Evolutionary conservation across 2,888 invertebrate genomes (phyloP).

Genomic region (Magallana nippona): DNA sequence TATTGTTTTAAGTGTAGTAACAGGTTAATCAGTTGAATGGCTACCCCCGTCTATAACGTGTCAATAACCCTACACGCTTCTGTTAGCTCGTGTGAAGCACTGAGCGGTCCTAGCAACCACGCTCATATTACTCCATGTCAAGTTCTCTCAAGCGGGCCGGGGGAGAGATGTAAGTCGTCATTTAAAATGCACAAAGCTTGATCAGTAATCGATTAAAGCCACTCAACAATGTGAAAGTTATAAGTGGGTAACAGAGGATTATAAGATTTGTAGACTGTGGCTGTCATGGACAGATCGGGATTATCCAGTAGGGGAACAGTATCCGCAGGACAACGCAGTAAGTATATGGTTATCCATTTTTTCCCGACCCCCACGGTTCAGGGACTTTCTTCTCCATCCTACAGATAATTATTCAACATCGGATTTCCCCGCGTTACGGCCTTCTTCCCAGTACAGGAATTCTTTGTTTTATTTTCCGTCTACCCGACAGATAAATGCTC

Average conservation of each 20-base stretch:
- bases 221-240: background rate
- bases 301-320: slow-evolving; percentile 34
- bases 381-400: too few species aligned
- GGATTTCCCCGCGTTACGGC: too few species aligned
- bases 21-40: slow-evolving; percentile 23
- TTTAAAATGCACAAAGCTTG: slow-evolving; percentile 27
- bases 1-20: slow-evolving; percentile 25
- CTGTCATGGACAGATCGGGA: slow-evolving; percentile 35
- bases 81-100: background rate
- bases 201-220: slow-evolving; percentile 12
- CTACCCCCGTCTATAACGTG: background rate
- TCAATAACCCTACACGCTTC: slow-evolving; percentile 4
- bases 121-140: background rate
- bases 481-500: too few species aligned
- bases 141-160: background rate
- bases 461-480: too few species aligned
- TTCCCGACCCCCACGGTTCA: too few species aligned
- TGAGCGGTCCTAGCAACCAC: slow-evolving; percentile 24
- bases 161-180: slow-evolving; percentile 22
- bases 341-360: background rate
- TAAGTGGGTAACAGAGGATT: slow-evolving; percentile 8
- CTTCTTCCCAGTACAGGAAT: too few species aligned
- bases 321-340: slow-evolving; percentile 6
- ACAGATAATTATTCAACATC: too few species aligned
- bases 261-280: background rate